Evolutionary conservation across 2,888 invertebrate species (phyloP).

Genomic region (Malacosoma neustria): DNA sequence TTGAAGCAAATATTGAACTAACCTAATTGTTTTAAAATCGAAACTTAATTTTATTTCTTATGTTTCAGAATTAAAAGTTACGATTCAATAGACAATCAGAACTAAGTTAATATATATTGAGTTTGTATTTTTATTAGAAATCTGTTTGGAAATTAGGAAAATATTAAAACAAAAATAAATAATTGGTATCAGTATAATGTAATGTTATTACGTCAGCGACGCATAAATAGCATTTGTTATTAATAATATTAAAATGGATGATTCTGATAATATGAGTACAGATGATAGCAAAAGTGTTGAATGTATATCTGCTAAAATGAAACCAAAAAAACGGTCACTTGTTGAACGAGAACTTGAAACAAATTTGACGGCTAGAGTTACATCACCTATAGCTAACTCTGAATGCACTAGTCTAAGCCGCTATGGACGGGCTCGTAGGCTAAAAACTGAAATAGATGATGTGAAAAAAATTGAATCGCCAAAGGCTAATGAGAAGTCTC

Average conservation of each 20-base stretch:
- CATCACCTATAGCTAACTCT: slow-evolving; percentile 36
- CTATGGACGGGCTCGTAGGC: slow-evolving; percentile 74
- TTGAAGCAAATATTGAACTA: slow-evolving; percentile 44
- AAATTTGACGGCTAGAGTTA: slow-evolving; percentile 49
- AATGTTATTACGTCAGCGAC: slow-evolving; percentile 28
- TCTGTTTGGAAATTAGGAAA: too few species aligned
- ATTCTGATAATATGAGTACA: slow-evolving; percentile 44
- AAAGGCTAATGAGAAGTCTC: slow-evolving; percentile 29
- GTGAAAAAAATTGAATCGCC: slow-evolving; percentile 31
- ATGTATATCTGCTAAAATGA: slow-evolving; percentile 28
- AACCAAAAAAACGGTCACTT: slow-evolving; percentile 55
- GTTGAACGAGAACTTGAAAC: slow-evolving; percentile 63
- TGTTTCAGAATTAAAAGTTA: slow-evolving; percentile 48
- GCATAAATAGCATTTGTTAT: slow-evolving; percentile 14
- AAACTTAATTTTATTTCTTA: slow-evolving; percentile 70
- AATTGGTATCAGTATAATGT: background rate
- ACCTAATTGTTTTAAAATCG: slow-evolving; percentile 45
- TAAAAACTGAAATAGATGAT: slow-evolving; percentile 62
- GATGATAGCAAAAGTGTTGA: slow-evolving; percentile 30
- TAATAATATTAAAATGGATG: slow-evolving; percentile 40
- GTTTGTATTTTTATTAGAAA: background rate
- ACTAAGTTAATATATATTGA: background rate
- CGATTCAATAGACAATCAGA: slow-evolving; percentile 4
- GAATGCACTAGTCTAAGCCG: slow-evolving; percentile 64
- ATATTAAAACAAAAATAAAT: too few species aligned